Conservation (phyloP, 2,113 vertebrate species). For the Corythornis cristatus region DNA sequence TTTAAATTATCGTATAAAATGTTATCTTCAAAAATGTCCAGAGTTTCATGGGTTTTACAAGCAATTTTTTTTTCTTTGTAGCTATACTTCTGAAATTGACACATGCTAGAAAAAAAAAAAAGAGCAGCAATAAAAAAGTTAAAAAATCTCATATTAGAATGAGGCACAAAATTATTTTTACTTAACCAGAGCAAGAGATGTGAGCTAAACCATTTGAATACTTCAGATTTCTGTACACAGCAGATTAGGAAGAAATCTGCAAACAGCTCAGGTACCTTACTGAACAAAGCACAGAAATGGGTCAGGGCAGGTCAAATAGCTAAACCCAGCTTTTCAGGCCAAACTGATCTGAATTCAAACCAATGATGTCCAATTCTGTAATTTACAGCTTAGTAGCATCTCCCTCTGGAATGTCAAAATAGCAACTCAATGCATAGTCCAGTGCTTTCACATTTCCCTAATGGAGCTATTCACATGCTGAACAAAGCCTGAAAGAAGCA, state of each 20-base stretch:
- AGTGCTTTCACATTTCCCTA: constrained; percentile 53
- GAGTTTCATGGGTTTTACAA: background rate
- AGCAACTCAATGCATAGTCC: constrained; percentile 33
- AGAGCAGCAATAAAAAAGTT: background rate
- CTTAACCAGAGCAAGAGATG: background rate
- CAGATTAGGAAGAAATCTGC: background rate
- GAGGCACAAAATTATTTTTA: background rate
- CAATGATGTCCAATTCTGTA: constrained; percentile 47
- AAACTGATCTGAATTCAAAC: constrained; percentile 58
- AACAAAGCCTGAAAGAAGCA: constrained; percentile 61
- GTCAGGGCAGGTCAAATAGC: constrained; percentile 49
- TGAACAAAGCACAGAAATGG: constrained; percentile 4
- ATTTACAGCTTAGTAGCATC: constrained; percentile 63
- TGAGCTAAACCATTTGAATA: background rate
- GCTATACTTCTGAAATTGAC: background rate
- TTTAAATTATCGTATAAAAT: background rate
- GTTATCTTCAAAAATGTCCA: background rate
- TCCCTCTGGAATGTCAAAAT: constrained; percentile 58
- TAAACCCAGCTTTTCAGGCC: constrained; percentile 37
- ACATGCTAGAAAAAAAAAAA: background rate
- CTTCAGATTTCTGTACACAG: background rate
- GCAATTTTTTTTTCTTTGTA: background rate
- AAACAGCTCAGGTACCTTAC: background rate
- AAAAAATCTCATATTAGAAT: background rate
- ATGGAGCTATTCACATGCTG: constrained; percentile 48